Conservation (phyloP, 2,113 vertebrate species). For the Paralichthys olivaceus region DNA sequence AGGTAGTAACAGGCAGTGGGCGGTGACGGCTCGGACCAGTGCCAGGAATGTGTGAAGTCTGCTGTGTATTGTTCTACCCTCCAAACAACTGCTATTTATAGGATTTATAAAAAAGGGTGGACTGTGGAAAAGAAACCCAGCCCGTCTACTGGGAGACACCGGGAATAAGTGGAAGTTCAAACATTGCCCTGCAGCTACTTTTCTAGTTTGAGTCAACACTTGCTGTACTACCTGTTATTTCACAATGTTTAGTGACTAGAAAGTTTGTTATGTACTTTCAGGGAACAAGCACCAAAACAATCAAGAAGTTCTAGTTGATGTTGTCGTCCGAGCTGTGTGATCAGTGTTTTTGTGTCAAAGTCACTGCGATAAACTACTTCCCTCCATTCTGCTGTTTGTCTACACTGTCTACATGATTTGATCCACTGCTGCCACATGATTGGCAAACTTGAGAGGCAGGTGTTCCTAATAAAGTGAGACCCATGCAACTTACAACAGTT, state of each 20-base stretch:
- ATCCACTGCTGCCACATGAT: too few relatives aligned
- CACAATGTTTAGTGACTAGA: slow-evolving; percentile 1
- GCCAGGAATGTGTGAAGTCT: slow-evolving; percentile 71
- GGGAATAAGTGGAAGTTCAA: slow-evolving; percentile 42
- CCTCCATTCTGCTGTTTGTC: too few relatives aligned
- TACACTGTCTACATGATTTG: too few relatives aligned
- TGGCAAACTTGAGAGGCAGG: too few relatives aligned
- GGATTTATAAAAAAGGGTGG: slow-evolving; percentile 70
- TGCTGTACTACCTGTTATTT: slow-evolving; percentile 19
- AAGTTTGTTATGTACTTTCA: too few relatives aligned
- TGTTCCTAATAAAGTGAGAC: too few relatives aligned
- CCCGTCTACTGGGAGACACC: slow-evolving; percentile 54
- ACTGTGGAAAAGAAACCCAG: slow-evolving; percentile 49
- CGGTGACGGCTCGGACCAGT: slow-evolving; percentile 41
- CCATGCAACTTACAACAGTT: too few relatives aligned
- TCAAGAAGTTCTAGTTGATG: too few relatives aligned
- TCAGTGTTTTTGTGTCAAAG: too few relatives aligned
- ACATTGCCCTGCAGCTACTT: slow-evolving; percentile 33
- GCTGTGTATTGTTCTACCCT: slow-evolving; percentile 66
- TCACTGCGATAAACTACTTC: too few relatives aligned
- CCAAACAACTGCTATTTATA: slow-evolving; percentile 77
- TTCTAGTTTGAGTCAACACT: slow-evolving; percentile 46
- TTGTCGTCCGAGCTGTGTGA: too few relatives aligned
- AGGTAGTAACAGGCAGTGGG: slow-evolving; percentile 65
- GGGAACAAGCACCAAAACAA: too few relatives aligned